Percentiles rank a stretch among this genome's conserved stretches.
Evolutionary conservation across 2,888 invertebrate species (phyloP).

Genomic region (Dysmachus trigonus): DNA sequence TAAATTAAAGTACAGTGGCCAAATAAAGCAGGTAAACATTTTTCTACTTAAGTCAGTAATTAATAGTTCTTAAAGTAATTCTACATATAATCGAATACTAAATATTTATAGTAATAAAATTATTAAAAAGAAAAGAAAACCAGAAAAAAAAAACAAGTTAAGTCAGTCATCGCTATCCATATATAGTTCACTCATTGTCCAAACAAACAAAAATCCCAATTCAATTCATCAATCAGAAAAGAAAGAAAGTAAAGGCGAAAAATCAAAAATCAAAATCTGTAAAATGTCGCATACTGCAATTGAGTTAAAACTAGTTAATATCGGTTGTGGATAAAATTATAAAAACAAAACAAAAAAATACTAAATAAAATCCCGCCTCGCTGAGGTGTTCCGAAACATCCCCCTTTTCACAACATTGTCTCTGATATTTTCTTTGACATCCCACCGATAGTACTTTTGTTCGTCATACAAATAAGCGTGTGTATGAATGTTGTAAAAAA

Average conservation of each 20-base stretch:
- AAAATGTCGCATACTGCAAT: slow-evolving; percentile 1
- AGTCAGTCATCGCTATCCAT: slow-evolving; percentile 15
- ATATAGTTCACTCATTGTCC: background rate
- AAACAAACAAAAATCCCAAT: background rate
- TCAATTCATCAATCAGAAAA: background rate
- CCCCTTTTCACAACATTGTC: background rate
- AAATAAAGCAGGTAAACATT: slow-evolving; percentile 56
- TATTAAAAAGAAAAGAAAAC: slow-evolving; percentile 1
- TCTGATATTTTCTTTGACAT: slow-evolving; percentile 33
- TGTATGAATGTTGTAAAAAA: slow-evolving; percentile 10
- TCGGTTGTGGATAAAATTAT: slow-evolving; percentile 44
- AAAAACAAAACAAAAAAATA: too few species aligned
- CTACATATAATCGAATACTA: slow-evolving; percentile 33
- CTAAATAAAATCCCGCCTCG: background rate
- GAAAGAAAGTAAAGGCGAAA: background rate
- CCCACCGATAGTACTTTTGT: slow-evolving; percentile 40
- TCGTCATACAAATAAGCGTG: background rate
- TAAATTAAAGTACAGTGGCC: slow-evolving; percentile 56
- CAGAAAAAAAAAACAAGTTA: slow-evolving; percentile 20
- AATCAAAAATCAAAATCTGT: background rate
- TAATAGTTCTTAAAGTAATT: slow-evolving; percentile 44
- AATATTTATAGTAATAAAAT: slow-evolving; percentile 37
- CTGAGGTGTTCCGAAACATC: background rate
- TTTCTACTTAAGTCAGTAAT: slow-evolving; percentile 51
- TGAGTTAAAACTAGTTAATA: background rate